Conservation (phyloP, 2,888 invertebrate species). For the Charanyca ferruginea region DNA sequence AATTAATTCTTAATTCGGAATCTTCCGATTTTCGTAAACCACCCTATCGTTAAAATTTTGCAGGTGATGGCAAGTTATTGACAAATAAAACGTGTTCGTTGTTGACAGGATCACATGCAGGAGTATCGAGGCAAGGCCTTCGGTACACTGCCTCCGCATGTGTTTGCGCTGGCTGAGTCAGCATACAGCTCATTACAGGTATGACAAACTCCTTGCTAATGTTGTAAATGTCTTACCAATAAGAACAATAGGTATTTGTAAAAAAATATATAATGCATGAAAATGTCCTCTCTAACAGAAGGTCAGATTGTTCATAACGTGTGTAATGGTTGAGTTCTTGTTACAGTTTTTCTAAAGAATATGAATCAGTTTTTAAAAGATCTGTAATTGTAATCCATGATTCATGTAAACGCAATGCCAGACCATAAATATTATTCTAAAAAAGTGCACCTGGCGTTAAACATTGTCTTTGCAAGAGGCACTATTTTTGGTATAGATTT, state of each 20-base stretch:
- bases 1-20: neutral
- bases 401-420: constrained; percentile 32
- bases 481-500: neutral
- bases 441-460: neutral
- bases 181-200: constrained; percentile 95
- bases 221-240: neutral
- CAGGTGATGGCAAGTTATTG: neutral
- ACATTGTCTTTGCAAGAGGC: neutral
- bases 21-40: neutral
- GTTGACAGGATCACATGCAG: constrained; percentile 94
- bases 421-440: neutral
- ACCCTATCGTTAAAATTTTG: no score
- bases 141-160: constrained; percentile 96
- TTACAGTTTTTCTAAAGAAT: constrained; percentile 27
- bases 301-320: constrained; percentile 11
- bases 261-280: neutral
- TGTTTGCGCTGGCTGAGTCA: constrained; percentile 97
- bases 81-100: neutral
- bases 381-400: constrained; percentile 40
- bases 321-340: neutral
- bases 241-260: neutral
- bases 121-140: constrained; percentile 96
- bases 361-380: constrained; percentile 45
- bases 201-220: constrained; percentile 30
- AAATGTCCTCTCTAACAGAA: neutral